Base-by-base conservation (phyloP, 2,113 vertebrate species). In the Pelecanus crispus region DNA sequence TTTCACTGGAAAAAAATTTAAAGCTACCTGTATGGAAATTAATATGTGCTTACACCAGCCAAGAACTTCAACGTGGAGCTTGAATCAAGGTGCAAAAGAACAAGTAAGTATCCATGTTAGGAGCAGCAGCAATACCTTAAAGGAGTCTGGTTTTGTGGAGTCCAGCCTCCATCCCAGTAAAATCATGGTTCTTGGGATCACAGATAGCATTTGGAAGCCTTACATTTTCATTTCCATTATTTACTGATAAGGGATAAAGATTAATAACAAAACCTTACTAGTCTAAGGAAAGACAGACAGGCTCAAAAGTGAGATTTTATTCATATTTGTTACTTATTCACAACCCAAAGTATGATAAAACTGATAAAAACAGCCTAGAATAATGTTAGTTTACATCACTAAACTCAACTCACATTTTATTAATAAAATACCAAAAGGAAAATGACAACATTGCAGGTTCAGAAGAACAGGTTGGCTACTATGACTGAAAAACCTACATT, bases 231-330 rank as follows among this genome's bases (percentile, higher is more conserved):
- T 70, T 94, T 79, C 32, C 15, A 3, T 47, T 61, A 53, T 66
- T 66, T 86, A 56, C 11, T 29, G 12, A 34, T 32, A 50, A 34
- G 32, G 47, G 63, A 81, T 32, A 77, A 53, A 58, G 36, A 71
- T 59, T 36, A 88, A 59, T 7, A 40, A 59, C 36, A 83, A 86
- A 90, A 42, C 77, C 15, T 84, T 91, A 75, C 17, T 79, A 77
- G 66, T 58, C 61, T 68, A 95, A 95, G 58, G 12, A 95, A 96
- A 80, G 66, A 95, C 40, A 78, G 56, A 91, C 78, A 95, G 88
- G 81, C 66, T 97, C 91, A 96, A 98, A 98, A 97, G 93, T 97
- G 96, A 97, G 68, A 90, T 97, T 98, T 98, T 98, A 98, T 98
- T 98, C 73, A 29, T 95, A 92, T 96, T 95, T 92, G 93, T 96